phyloP scores from a whole-genome alignment of 2,888 invertebrate genomes.

The Mythimna albipuncta region DNA sequence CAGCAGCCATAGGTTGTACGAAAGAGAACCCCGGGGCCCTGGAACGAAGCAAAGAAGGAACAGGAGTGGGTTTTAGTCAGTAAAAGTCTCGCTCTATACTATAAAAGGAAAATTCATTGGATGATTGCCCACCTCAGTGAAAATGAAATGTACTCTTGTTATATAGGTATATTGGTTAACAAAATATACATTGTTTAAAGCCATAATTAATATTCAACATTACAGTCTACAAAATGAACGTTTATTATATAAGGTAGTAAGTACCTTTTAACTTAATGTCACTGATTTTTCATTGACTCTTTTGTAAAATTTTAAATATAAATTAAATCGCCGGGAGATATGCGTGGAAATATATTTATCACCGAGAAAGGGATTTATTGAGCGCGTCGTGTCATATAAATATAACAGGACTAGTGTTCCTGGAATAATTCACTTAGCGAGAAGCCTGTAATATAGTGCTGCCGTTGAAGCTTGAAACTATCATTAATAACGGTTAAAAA shows the following conservation, averaged over 20 bases:
- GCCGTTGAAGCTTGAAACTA: no score
- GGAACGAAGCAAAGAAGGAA: no score
- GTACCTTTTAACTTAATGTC: not conserved
- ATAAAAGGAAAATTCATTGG: no score
- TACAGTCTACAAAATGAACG: not conserved
- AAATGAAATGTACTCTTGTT: no score
- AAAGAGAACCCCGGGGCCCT: no score
- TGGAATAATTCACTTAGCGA: constrained; percentile 13
- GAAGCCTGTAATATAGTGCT: not conserved
- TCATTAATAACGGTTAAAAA: constrained; percentile 5
- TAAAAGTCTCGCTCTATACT: no score
- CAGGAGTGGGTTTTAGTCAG: no score
- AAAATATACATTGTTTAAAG: not conserved
- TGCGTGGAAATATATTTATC: constrained; percentile 32
- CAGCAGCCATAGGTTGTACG: no score
- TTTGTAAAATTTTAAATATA: constrained; percentile 22
- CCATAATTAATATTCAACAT: not conserved
- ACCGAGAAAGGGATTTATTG: constrained; percentile 22
- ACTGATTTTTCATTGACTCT: not conserved
- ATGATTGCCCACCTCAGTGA: no score
- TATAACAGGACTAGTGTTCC: constrained; percentile 12
- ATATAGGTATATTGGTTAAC: no score
- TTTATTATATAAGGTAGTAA: no score
- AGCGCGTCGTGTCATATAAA: constrained; percentile 26
- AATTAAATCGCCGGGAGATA: constrained; percentile 17